phyloP scores from a whole-genome alignment of 2,888 invertebrate species.

The Ophraella communa region DNA sequence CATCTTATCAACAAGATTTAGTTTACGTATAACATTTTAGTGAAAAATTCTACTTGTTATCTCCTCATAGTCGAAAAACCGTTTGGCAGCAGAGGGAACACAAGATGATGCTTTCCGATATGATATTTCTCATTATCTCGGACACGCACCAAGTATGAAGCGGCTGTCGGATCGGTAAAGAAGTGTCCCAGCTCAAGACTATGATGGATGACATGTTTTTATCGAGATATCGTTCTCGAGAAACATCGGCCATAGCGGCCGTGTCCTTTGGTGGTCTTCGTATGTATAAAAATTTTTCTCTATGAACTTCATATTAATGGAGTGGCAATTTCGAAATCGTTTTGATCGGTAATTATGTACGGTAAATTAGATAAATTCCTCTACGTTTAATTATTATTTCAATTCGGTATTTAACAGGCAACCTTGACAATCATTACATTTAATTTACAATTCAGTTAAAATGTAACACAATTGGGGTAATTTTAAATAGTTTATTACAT shows the following conservation, averaged over 20 bases:
- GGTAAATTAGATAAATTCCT: conserved; percentile 20
- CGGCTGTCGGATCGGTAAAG: conserved; percentile 59
- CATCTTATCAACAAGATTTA: no score
- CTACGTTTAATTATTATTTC: not conserved
- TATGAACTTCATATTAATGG: conserved; percentile 19
- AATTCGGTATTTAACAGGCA: no score
- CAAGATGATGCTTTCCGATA: conserved; percentile 47
- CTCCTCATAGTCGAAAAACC: conserved; percentile 8
- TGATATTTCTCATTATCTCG: conserved; percentile 50
- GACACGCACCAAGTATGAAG: conserved; percentile 51
- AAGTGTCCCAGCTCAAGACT: conserved; percentile 56
- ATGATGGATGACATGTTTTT: conserved; percentile 59
- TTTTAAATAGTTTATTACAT: no score
- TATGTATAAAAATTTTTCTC: conserved; percentile 17
- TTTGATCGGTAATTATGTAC: conserved; percentile 27
- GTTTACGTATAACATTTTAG: not conserved
- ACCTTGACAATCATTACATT: no score
- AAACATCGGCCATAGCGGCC: conserved; percentile 52
- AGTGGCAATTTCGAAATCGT: conserved; percentile 26
- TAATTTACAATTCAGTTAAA: no score
- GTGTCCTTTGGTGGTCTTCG: conserved; percentile 49
- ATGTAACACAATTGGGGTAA: no score
- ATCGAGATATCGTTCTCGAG: conserved; percentile 55
- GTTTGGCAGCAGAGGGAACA: conserved; percentile 10
- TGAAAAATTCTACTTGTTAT: not conserved